Percentiles rank a stretch among this genome's conserved stretches.
Conservation (phyloP, 2,113 vertebrate species). For the Guaruba guarouba region DNA sequence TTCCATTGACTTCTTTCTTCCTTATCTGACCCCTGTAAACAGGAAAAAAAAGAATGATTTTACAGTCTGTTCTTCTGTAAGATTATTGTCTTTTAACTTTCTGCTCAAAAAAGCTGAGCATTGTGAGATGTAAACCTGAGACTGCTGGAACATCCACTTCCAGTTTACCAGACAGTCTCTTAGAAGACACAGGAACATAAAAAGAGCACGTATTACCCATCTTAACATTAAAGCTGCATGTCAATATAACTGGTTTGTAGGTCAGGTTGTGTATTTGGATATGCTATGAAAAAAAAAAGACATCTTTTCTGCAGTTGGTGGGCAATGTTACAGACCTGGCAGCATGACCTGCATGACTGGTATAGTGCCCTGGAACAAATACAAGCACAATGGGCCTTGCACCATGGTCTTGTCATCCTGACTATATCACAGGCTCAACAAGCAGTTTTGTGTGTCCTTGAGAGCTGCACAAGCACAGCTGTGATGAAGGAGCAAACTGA, state of each 20-base stretch:
- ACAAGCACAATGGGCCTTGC: neutral
- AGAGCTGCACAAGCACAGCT: neutral
- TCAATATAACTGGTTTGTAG: neutral
- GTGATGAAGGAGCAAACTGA: neutral
- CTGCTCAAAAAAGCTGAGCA: neutral
- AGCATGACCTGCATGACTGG: neutral
- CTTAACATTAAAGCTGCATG: neutral
- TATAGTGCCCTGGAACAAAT: neutral
- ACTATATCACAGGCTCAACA: neutral
- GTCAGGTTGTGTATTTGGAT: neutral
- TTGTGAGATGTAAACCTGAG: neutral
- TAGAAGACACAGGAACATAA: neutral
- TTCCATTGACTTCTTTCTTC: slow-evolving; percentile 34
- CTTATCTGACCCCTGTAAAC: neutral
- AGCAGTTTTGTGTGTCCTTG: neutral
- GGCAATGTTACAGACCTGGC: neutral
- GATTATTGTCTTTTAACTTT: neutral
- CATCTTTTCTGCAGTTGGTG: neutral
- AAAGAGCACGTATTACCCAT: neutral
- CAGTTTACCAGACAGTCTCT: neutral
- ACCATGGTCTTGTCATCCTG: neutral
- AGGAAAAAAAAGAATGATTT: neutral
- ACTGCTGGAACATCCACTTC: neutral
- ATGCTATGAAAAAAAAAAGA: neutral
- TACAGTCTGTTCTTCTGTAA: fast-evolving